Base-by-base conservation (phyloP, 2,113 vertebrate genomes). In the Furnarius figulus region DNA sequence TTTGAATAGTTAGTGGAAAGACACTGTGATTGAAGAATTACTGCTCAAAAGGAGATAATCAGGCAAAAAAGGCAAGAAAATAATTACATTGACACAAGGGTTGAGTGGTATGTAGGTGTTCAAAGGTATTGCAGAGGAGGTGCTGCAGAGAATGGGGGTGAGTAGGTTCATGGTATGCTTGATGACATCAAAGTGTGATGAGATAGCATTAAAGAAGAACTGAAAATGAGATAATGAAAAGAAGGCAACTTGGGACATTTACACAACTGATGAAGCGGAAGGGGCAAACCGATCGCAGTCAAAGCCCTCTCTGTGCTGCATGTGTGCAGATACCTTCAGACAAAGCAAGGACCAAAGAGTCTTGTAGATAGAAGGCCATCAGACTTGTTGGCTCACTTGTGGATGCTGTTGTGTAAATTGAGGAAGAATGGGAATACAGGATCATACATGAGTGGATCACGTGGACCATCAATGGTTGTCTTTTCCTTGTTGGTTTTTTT, bases 281-380 rank as follows among this genome's bases (percentile, higher is more conserved):
- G 21, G 37, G 58, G 15, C 47, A 88, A 40, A 82, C 40, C 31
- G 37, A 1, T 30, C 61, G 31, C 44, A 55, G 0, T 66, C 22
- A 6, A 19, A 65, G 39, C 42, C 23, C 6, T 39, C 9, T 53
- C 11, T 31, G 0, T 30, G 28, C 27, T 23, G 20, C 6, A 1
- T 24, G 3, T 77, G 66, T 58, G 49, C 18, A 66, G 59, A 24
- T 37, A 19, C 15, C 28, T 31, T 73, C n/a, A 24, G 5, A 30
- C 30, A 37, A 61, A 94, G 35, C 4, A 17, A 76, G 40, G 13
- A 16, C 35, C 8, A 1, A 37, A 31, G 33, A 13, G 42, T 33
- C 21, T 39, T 31, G 25, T 27, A 72, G 39, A 11, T 50, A 52
- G 56, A 24, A 79, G 22, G 13, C 5, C 5, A 7, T 67, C 19